These are phyloP conservation scores for Catocala fraxini DNA, from an alignment of 2,888 invertebrate species.

Conservation along the genomic window DNA sequence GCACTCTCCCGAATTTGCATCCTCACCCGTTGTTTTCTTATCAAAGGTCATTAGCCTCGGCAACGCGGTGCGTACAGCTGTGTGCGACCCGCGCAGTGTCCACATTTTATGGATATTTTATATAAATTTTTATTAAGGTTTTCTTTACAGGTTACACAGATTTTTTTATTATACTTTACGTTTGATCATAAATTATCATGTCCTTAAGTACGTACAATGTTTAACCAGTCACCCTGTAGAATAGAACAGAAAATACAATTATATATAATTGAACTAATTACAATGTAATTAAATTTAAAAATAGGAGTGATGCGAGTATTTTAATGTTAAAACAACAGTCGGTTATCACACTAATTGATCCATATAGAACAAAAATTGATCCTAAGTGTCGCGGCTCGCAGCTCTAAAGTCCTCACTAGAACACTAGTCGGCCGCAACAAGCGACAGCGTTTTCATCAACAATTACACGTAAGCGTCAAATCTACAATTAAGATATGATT, in stretches of 20 bases:
- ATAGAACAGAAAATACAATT: constrained; percentile 21
- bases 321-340: constrained; percentile 51
- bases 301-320: constrained; percentile 48
- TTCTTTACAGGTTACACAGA: too few relatives aligned
- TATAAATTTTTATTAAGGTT: too few relatives aligned
- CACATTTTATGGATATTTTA: too few relatives aligned
- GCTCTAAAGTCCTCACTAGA: constrained; percentile 35
- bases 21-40: too few relatives aligned
- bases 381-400: constrained; percentile 27
- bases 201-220: too few relatives aligned
- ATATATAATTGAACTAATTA: constrained; percentile 32
- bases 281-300: constrained; percentile 30
- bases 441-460: constrained; percentile 53
- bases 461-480: constrained; percentile 65
- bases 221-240: too few relatives aligned
- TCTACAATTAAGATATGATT: constrained; percentile 82
- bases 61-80: too few relatives aligned
- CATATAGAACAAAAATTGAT: constrained; percentile 35
- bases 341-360: constrained; percentile 45
- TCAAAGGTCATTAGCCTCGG: too few relatives aligned
- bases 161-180: too few relatives aligned
- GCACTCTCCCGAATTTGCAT: too few relatives aligned
- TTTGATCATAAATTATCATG: too few relatives aligned
- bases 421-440: constrained; percentile 49
- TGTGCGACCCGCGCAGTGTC: too few relatives aligned